Evolutionary conservation across 30 jellyfish, hydroid and myxozoan species (phyloP).

Genomic region (Nemopilema nomurai): DNA sequence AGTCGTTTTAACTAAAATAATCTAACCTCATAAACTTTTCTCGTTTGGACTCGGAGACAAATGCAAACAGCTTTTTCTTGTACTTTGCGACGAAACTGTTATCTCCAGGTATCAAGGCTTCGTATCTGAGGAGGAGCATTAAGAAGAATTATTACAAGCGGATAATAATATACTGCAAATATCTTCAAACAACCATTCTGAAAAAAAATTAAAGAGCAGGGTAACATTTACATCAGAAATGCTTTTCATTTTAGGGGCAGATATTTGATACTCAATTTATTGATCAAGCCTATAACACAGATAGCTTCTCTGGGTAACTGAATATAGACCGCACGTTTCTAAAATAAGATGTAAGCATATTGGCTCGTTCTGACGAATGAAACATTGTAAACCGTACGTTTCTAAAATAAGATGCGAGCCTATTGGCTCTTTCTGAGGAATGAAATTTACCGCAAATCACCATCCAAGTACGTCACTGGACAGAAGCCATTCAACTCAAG

Average conservation of each 20-base stretch:
- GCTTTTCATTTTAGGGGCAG: no score
- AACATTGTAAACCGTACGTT: not conserved
- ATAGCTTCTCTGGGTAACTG: no score
- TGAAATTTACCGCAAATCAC: slow-evolving; percentile 76
- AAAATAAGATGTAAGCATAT: no score
- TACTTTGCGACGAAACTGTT: slow-evolving; percentile 70
- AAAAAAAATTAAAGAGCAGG: not conserved
- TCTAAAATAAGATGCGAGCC: not conserved
- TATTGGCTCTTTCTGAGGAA: not conserved
- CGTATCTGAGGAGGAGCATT: slow-evolving; percentile 77
- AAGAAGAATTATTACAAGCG: not conserved
- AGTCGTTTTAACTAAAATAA: no score
- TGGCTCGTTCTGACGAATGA: not conserved
- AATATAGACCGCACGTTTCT: no score
- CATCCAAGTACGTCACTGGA: slow-evolving; percentile 95
- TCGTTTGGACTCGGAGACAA: slow-evolving; percentile 66
- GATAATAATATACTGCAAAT: not conserved
- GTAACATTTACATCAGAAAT: not conserved
- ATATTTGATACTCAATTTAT: no score
- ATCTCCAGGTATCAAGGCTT: slow-evolving; percentile 78
- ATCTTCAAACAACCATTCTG: not conserved
- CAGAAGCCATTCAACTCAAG: slow-evolving; percentile 89
- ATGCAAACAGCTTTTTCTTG: slow-evolving; percentile 56
- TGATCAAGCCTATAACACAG: no score
- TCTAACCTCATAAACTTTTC: slow-evolving; percentile 92